Base-by-base conservation (phyloP, 2,797 vertebrate species). In the Acanthis flammea region DNA sequence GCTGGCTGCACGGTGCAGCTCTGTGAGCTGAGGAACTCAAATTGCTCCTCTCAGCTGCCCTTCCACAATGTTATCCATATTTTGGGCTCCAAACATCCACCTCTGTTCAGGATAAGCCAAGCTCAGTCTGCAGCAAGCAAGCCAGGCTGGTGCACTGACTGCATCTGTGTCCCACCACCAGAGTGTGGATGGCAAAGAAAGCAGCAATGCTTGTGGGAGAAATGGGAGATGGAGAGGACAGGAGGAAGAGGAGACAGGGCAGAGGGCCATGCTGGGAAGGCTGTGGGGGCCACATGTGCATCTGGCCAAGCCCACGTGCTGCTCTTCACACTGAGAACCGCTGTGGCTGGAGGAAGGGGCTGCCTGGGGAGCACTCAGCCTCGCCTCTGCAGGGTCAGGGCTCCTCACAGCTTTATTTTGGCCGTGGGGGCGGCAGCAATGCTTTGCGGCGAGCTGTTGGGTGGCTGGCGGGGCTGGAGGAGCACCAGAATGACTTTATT, bases 401-500 rank as follows among this genome's bases (percentile, higher is more conserved):
- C 75, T 89, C 68, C 91, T 95, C 73, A 42, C 68, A 91, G 80
- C 87, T 95, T 91, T 67, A 21, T 62, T 95, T 90, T 75, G 84
- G 88, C 44, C 5, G 12, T 50, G 92, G 76, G 62, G 92, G 91
- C 1, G 2, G 91, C 77, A 87, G 88, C 10, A 19, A 80, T 70
- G 85, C 67, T 79, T 70, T 92, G 86, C 86, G 80, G 88, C 42
- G 71, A 94, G 61, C 65, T 68, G 71, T 78, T 73, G 66, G 54
- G 86, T 88, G 91, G 89, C 94, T 88, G 60, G 44, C 3, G 16
- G 39, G 27, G 55, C 95, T 97, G 97, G 96, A 95, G 78, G 7
- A 39, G 45, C 50, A 95, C 93, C 95, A 97, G 90, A 50, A 96
- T 97, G 97, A 98, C 86, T 95, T 73, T 94, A 97, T 90, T 96